A percentile compares a stretch with the other conserved stretches of the same genome.
phyloP scores from a whole-genome alignment of 2,888 invertebrate species.

The Leptopilina myrica region DNA sequence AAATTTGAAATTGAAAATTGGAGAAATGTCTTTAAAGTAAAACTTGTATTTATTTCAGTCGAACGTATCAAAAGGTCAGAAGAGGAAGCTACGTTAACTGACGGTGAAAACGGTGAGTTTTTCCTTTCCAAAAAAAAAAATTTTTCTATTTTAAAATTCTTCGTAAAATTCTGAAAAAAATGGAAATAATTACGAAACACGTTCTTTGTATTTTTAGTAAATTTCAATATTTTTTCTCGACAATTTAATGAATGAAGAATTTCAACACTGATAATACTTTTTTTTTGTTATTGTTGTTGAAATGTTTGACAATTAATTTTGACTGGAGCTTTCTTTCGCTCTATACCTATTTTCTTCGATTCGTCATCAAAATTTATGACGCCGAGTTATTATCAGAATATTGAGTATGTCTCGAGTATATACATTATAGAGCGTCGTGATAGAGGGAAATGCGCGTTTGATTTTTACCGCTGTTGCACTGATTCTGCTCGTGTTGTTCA shows the following conservation, averaged over 20 bases:
- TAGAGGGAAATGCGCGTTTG: slow-evolving; percentile 39
- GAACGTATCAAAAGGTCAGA: slow-evolving; percentile 74
- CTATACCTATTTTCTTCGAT: neutral
- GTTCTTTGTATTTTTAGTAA: too few relatives aligned
- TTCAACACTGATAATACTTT: too few relatives aligned
- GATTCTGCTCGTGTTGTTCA: slow-evolving; percentile 41
- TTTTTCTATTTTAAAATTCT: neutral
- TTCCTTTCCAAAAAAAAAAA: neutral
- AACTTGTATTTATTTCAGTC: slow-evolving; percentile 64
- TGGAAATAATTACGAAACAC: neutral
- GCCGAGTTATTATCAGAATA: slow-evolving; percentile 40
- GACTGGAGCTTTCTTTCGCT: slow-evolving; percentile 22
- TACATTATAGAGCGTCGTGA: slow-evolving; percentile 21
- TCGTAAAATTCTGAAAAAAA: neutral
- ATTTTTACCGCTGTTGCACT: slow-evolving; percentile 50
- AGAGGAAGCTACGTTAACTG: slow-evolving; percentile 68
- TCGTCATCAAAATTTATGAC: slow-evolving; percentile 29
- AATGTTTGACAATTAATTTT: slow-evolving; percentile 12
- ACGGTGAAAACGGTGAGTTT: slow-evolving; percentile 75
- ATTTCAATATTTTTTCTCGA: too few relatives aligned
- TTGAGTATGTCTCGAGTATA: slow-evolving; percentile 45
- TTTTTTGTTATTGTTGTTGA: neutral
- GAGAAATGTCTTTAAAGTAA: neutral
- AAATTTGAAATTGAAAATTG: too few relatives aligned
- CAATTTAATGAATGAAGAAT: too few relatives aligned